These are phyloP conservation scores for Apodemia mormo DNA, from an alignment of 2,888 invertebrate genomes.

Conservation along the genomic window DNA sequence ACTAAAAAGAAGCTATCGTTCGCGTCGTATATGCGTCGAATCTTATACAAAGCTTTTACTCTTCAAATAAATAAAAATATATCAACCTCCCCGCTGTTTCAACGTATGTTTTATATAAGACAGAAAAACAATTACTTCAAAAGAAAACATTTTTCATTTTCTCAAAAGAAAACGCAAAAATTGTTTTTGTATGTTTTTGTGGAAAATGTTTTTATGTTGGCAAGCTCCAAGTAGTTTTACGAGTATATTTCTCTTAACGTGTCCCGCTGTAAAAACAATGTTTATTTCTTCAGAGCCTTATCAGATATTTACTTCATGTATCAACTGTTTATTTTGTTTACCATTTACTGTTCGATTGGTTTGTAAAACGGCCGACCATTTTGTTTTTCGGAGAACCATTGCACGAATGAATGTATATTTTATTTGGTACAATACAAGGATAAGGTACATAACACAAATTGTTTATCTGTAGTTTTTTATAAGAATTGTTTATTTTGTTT, in stretches of 20 bases:
- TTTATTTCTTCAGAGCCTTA: neutral
- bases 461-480: neutral
- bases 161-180: slow-evolving; percentile 1
- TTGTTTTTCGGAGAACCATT: neutral
- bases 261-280: slow-evolving; percentile 4
- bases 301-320: neutral
- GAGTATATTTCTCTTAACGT: neutral
- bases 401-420: neutral
- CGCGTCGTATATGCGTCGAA: neutral
- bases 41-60: neutral
- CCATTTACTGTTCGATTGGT: neutral
- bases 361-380: neutral
- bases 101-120: neutral
- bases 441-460: neutral
- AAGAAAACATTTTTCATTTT: too few species aligned
- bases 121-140: slow-evolving; percentile 2
- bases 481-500: neutral
- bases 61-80: neutral
- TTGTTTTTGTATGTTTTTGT: neutral
- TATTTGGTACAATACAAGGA: too few species aligned
- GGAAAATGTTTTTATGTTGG: neutral
- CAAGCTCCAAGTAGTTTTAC: slow-evolving; percentile 3
- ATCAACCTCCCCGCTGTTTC: neutral
- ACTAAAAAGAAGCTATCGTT: neutral
- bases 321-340: neutral